Conservation (phyloP, 2,797 vertebrate species). For the Pristis pectinata region DNA sequence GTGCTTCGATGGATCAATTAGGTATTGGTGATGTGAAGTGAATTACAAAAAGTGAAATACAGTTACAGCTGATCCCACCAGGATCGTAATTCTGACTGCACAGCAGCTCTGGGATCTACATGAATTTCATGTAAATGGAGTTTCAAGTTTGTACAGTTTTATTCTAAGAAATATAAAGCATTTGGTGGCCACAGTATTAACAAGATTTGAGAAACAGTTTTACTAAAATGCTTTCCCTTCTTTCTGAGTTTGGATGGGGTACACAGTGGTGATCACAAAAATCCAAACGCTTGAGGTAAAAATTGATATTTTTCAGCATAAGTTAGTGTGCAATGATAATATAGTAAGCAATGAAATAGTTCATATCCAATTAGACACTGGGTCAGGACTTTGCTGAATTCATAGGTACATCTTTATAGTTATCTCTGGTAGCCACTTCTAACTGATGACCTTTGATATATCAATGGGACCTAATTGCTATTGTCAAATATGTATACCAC, state of each 20-base stretch:
- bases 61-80: not conserved
- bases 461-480: not conserved
- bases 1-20: not conserved
- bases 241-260: not conserved
- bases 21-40: not conserved
- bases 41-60: not conserved
- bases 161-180: too few relatives aligned
- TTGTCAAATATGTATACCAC: not conserved
- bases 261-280: not conserved
- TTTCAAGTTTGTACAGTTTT: not conserved
- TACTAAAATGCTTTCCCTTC: not conserved
- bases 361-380: not conserved
- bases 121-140: not conserved
- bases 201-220: not conserved
- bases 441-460: not conserved
- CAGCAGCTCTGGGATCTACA: not conserved
- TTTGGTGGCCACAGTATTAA: not conserved
- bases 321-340: not conserved
- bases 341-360: not conserved
- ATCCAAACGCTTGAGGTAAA: not conserved
- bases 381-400: not conserved
- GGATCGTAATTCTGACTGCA: not conserved
- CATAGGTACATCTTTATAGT: not conserved
- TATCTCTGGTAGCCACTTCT: not conserved
- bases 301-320: not conserved